A percentile compares a stretch with the other conserved stretches of the same genome.
These are phyloP conservation scores for Sebastolobus altivelis DNA, from an alignment of 2,797 vertebrate genomes.

Conservation along the genomic window DNA sequence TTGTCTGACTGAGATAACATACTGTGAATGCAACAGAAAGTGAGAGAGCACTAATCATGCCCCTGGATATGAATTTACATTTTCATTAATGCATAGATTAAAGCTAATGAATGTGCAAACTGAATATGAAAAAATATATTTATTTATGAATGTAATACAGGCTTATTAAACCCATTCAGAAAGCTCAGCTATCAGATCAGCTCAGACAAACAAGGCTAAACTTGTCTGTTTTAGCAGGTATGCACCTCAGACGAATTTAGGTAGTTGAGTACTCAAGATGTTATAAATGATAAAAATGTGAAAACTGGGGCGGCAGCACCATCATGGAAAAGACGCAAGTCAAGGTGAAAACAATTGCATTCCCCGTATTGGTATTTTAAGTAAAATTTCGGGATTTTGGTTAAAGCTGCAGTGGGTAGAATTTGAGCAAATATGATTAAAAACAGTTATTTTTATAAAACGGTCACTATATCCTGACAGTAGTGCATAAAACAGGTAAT, in stretches of 20 bases:
- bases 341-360: neutral
- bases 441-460: too few relatives aligned
- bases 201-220: neutral
- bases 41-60: neutral
- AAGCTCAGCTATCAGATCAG: neutral
- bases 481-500: too few relatives aligned
- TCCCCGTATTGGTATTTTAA: neutral
- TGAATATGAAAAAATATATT: neutral
- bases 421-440: too few relatives aligned
- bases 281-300: neutral
- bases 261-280: neutral
- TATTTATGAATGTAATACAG: neutral
- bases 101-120: slow-evolving; percentile 6
- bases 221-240: neutral
- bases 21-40: neutral
- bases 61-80: neutral
- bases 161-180: neutral
- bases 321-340: neutral
- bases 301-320: neutral
- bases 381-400: neutral
- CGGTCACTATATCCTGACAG: too few relatives aligned
- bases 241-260: neutral
- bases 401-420: too few relatives aligned
- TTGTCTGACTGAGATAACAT: slow-evolving; percentile 10
- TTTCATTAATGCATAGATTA: neutral